Evolutionary conservation across 2,888 invertebrate genomes (phyloP).

Genomic region (Synanthedon myopaeformis): DNA sequence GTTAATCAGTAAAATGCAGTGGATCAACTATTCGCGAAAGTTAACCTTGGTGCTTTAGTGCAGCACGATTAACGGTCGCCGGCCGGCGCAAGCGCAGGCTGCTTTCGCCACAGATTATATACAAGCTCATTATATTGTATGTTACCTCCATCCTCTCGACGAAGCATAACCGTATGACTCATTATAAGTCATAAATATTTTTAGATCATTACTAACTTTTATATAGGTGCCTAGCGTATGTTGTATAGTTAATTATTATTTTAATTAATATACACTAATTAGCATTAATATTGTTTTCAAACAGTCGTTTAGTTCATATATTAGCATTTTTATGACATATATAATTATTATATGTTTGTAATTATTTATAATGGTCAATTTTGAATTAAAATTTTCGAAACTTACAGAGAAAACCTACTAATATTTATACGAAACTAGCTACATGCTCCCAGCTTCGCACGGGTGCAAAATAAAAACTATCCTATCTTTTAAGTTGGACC

Average conservation of each 20-base stretch:
- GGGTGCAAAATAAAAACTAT: no score
- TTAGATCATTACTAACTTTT: constrained; percentile 29
- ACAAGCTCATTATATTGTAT: background rate
- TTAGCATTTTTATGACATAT: no score
- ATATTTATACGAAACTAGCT: no score
- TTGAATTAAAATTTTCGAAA: no score
- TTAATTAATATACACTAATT: background rate
- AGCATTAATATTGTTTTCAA: background rate
- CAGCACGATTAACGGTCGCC: constrained; percentile 32
- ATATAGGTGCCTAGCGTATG: background rate
- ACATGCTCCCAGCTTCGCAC: no score
- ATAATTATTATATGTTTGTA: no score
- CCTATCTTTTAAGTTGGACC: no score
- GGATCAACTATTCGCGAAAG: constrained; percentile 43
- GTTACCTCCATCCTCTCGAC: constrained; percentile 9
- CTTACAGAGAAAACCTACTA: no score
- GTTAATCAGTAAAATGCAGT: background rate
- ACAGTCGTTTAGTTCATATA: background rate
- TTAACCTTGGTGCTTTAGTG: constrained; percentile 50
- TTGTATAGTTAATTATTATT: background rate
- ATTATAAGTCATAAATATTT: constrained; percentile 48
- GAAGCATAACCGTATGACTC: constrained; percentile 29
- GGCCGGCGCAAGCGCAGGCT: constrained; percentile 21
- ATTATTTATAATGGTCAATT: no score
- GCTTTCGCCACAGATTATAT: constrained; percentile 41